Percentiles rank a stretch among this genome's conserved stretches.
Evolutionary conservation across 1,140 invertebrate genomes (phyloP).

Genomic region (Chionoecetes opilio): DNA sequence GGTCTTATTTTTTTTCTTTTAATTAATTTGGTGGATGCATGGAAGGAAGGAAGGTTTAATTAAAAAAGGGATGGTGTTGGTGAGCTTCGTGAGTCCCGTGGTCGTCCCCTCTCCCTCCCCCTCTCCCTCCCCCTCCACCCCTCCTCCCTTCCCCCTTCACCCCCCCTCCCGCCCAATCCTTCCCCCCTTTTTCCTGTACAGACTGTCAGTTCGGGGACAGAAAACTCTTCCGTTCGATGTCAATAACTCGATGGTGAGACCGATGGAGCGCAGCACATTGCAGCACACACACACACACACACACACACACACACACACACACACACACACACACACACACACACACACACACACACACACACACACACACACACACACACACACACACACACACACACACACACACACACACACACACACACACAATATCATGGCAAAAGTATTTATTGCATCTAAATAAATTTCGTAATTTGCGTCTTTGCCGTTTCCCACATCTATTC

Average conservation of each 20-base stretch:
- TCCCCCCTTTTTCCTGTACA: too few relatives aligned
- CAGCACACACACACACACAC: constrained; percentile 25
- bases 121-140: too few relatives aligned
- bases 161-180: too few relatives aligned
- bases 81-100: not conserved
- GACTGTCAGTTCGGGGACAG: not conserved
- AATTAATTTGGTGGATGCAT: not conserved
- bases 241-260: not conserved
- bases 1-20: not conserved
- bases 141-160: too few relatives aligned
- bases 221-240: not conserved
- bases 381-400: too few relatives aligned
- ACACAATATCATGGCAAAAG: not conserved
- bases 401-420: not conserved
- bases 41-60: not conserved
- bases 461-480: not conserved
- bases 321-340: constrained; percentile 14
- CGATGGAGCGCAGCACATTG: not conserved
- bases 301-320: constrained; percentile 25
- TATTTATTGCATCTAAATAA: not conserved
- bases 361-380: not conserved
- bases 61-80: not conserved
- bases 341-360: constrained; percentile 6
- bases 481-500: not conserved
- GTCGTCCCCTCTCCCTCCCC: not conserved